phyloP scores from a whole-genome alignment of 2,888 invertebrate species.

The Orthonevra nobilis region DNA sequence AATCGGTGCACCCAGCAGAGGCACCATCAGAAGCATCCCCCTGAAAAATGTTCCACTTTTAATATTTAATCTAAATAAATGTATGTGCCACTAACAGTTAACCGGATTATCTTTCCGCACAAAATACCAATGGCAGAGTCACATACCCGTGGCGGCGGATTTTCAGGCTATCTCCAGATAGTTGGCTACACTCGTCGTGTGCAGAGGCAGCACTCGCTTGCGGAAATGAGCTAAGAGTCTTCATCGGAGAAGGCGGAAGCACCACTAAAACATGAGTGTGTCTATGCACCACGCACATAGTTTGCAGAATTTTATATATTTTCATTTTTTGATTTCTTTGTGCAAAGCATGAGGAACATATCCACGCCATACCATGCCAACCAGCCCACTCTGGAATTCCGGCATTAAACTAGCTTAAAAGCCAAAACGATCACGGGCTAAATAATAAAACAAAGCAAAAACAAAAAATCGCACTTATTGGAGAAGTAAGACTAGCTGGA shows the following conservation, averaged over 20 bases:
- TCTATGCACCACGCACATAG: conserved; percentile 24
- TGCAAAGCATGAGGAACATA: conserved; percentile 20
- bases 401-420: conserved; percentile 30
- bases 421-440: background rate
- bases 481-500: conserved; percentile 29
- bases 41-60: conserved; percentile 32
- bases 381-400: conserved; percentile 2
- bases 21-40: background rate
- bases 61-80: conserved; percentile 65
- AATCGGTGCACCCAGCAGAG: background rate
- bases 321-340: conserved; percentile 50
- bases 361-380: conserved; percentile 3
- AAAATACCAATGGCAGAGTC: conserved; percentile 23
- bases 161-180: background rate
- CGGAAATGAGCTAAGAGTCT: conserved; percentile 56
- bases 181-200: background rate
- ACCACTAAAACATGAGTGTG: conserved; percentile 53
- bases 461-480: too few relatives aligned
- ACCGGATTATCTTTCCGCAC: conserved; percentile 59
- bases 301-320: too few relatives aligned
- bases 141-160: background rate
- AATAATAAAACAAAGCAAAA: too few relatives aligned
- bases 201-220: conserved; percentile 21
- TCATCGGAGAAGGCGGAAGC: conserved; percentile 58
- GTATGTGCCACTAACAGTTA: conserved; percentile 60